Evolutionary conservation across 2,113 vertebrate genomes (phyloP).

Genomic region (Enhydra lutris): DNA sequence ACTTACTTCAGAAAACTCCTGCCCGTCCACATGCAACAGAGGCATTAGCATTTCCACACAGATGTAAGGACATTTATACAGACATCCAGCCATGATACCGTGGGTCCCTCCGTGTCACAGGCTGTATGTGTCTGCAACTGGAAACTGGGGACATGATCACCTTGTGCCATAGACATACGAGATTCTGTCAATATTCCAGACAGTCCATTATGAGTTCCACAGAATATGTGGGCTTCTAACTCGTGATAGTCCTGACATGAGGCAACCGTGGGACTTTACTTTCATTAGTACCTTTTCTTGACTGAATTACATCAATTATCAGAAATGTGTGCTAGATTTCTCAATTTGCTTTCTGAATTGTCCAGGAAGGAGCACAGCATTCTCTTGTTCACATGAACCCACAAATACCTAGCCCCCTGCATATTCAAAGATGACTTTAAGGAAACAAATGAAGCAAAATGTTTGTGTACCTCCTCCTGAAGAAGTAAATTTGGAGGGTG

Average conservation of each 20-base stretch:
- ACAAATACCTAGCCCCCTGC: no score
- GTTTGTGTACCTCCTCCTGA: neutral
- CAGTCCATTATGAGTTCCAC: neutral
- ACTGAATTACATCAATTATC: neutral
- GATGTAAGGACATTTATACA: neutral
- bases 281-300: neutral
- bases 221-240: no score
- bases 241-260: neutral
- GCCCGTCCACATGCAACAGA: fast-evolving
- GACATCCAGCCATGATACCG: neutral
- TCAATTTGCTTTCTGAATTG: neutral
- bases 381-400: neutral
- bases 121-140: fast-evolving
- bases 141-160: fast-evolving
- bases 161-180: fast-evolving
- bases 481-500: neutral
- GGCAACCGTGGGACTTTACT: fast-evolving
- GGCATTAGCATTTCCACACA: no score
- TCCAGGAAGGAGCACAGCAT: neutral
- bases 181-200: fast-evolving
- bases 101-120: fast-evolving
- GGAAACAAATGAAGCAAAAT: neutral
- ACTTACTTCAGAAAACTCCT: neutral
- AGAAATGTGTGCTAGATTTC: neutral
- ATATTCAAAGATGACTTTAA: no score